A percentile compares a stretch with the other conserved stretches of the same genome.
phyloP scores from a whole-genome alignment of 1,140 invertebrate genomes.

The Drosophila sp. region DNA sequence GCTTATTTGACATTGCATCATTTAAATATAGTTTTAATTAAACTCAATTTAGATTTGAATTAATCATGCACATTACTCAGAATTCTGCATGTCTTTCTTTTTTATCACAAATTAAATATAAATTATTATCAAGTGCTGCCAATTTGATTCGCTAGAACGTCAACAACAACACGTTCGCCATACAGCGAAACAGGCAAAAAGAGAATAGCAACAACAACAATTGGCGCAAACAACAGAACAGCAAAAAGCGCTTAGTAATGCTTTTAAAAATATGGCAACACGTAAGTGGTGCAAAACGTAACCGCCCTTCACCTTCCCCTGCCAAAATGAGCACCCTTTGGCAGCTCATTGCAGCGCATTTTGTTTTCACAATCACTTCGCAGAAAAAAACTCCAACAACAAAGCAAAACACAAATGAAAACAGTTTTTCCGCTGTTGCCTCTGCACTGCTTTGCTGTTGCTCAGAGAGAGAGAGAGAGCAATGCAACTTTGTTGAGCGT shows the following conservation, averaged over 20 bases:
- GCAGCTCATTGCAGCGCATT: slow-evolving; percentile 52
- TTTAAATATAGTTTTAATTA: background rate
- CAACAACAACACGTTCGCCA: slow-evolving; percentile 50
- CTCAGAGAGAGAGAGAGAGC: slow-evolving; percentile 48
- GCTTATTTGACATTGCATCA: background rate
- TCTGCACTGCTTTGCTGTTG: slow-evolving; percentile 20
- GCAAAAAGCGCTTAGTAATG: slow-evolving; percentile 80
- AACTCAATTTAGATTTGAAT: background rate
- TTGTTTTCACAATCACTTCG: slow-evolving; percentile 74
- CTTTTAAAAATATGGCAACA: slow-evolving; percentile 83
- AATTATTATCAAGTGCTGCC: slow-evolving; percentile 72
- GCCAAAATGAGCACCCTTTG: slow-evolving; percentile 22
- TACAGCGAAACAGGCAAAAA: slow-evolving; percentile 5
- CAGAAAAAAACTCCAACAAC: slow-evolving; percentile 35
- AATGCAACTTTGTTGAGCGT: slow-evolving; percentile 65
- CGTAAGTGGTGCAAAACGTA: slow-evolving; percentile 66
- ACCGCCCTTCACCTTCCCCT: background rate
- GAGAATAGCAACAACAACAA: slow-evolving; percentile 41
- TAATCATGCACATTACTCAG: slow-evolving; percentile 26
- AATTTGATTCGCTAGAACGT: slow-evolving; percentile 58
- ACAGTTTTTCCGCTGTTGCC: slow-evolving; percentile 46
- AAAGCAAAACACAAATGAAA: slow-evolving; percentile 49
- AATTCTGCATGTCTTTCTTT: slow-evolving; percentile 14
- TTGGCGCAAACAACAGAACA: slow-evolving; percentile 37
- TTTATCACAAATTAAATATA: slow-evolving; percentile 77